A percentile compares a stretch with the other conserved stretches of the same genome.
Conservation (phyloP, 2,888 invertebrate species). For the Ormyrus labotus region DNA sequence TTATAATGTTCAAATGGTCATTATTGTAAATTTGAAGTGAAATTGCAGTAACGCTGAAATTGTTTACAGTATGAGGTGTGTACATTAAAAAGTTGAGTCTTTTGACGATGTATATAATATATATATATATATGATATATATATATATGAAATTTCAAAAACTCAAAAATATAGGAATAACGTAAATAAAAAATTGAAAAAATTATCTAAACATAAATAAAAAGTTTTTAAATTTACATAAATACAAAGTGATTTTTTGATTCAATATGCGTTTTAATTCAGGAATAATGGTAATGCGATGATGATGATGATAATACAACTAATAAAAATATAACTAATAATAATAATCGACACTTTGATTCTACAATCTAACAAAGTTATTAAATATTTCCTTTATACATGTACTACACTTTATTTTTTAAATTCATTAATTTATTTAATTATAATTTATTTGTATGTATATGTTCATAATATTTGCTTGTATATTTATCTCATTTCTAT, state of each 20-base stretch:
- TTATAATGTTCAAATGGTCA: conserved; percentile 11
- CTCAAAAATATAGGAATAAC: conserved; percentile 45
- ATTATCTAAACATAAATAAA: conserved; percentile 52
- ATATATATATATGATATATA: conserved; percentile 26
- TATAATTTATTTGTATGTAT: conserved; percentile 56
- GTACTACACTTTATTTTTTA: conserved; percentile 55
- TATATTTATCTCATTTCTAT: conserved; percentile 50
- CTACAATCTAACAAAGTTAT: conserved; percentile 57
- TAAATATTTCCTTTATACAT: conserved; percentile 59
- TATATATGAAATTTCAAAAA: conserved; percentile 50
- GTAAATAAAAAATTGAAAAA: conserved; percentile 55
- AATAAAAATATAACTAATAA: conserved; percentile 49
- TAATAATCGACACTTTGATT: conserved; percentile 54
- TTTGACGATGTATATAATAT: conserved; percentile 34
- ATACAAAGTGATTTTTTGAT: conserved; percentile 56
- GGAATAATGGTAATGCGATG: conserved; percentile 54
- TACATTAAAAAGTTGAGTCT: conserved; percentile 34
- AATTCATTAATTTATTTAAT: conserved; percentile 57
- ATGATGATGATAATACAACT: conserved; percentile 53
- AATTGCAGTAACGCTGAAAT: conserved; percentile 25
- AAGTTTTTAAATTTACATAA: conserved; percentile 56
- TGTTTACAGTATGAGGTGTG: conserved; percentile 44
- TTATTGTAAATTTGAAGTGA: conserved; percentile 8
- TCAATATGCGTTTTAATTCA: conserved; percentile 54
- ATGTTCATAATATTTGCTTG: conserved; percentile 55